These are phyloP conservation scores for Rhynchomys soricoides DNA, from an alignment of 2,113 vertebrate genomes.

Conservation along the genomic window DNA sequence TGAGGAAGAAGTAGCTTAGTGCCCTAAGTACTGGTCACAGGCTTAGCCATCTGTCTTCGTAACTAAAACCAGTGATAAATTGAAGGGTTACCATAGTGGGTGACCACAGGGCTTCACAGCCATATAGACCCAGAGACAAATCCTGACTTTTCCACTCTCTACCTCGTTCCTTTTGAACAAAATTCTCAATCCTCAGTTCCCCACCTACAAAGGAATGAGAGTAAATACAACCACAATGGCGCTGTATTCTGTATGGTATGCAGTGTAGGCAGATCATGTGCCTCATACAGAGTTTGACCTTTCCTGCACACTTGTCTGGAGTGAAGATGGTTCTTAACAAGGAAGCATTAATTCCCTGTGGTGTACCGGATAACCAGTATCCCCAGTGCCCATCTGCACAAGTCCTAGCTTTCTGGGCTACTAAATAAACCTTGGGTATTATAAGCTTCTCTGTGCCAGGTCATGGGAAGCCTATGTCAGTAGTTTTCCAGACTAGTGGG, in stretches of 20 bases:
- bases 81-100: background rate
- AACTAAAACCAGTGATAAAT: background rate
- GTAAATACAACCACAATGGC: background rate
- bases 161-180: background rate
- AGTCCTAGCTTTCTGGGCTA: background rate
- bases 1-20: background rate
- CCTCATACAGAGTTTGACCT: background rate
- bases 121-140: background rate
- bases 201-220: background rate
- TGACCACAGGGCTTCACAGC: background rate
- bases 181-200: background rate
- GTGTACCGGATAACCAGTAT: background rate
- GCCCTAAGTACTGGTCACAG: background rate
- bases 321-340: background rate
- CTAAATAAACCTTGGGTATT: conserved; percentile 28
- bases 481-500: conserved; percentile 65
- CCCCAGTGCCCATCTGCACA: background rate
- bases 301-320: background rate
- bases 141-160: background rate
- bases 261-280: background rate
- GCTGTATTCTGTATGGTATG: background rate
- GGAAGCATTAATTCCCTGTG: background rate
- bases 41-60: background rate
- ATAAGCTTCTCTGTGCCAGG: conserved; percentile 55
- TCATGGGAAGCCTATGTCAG: conserved; percentile 32